phyloP scores from a whole-genome alignment of 2,888 invertebrate genomes.

The Heteropelma amictum region DNA sequence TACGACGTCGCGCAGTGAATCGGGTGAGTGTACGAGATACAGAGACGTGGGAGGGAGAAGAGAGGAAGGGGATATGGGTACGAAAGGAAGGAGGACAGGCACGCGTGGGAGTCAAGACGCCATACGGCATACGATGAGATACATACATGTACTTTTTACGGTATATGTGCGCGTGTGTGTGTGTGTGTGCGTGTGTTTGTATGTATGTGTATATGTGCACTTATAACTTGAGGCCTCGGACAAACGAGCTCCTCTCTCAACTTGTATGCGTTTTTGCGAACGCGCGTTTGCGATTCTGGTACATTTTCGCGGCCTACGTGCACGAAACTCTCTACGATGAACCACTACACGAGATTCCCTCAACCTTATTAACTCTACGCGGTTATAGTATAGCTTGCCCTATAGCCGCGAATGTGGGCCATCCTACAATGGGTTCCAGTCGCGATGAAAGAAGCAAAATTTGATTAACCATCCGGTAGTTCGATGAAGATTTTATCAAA shows the following conservation, averaged over 20 bases:
- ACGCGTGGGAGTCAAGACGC: slow-evolving; percentile 74
- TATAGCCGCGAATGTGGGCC: not conserved
- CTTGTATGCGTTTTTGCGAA: slow-evolving; percentile 6
- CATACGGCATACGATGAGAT: slow-evolving; percentile 72
- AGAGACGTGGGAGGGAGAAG: slow-evolving; percentile 1
- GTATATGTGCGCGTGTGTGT: slow-evolving; percentile 53
- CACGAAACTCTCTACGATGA: not conserved
- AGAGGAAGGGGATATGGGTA: slow-evolving; percentile 4
- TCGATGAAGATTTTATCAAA: not conserved
- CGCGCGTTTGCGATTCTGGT: slow-evolving; percentile 8
- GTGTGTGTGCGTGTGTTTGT: too few relatives aligned
- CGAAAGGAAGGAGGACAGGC: slow-evolving; percentile 56
- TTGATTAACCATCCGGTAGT: not conserved
- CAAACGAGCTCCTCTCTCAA: slow-evolving; percentile 26
- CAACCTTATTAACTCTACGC: not conserved
- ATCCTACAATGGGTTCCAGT: not conserved
- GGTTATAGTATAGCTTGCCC: not conserved
- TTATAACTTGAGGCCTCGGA: slow-evolving; percentile 65
- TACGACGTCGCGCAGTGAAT: slow-evolving; percentile 64
- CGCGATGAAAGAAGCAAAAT: not conserved
- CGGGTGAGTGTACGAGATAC: slow-evolving; percentile 26
- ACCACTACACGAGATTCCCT: not conserved
- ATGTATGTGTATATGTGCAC: too few relatives aligned
- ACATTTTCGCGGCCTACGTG: not conserved
- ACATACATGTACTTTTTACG: slow-evolving; percentile 54